Percentiles rank a stretch among this genome's conserved stretches.
Conservation (phyloP, 2,113 vertebrate genomes). For the Grallaria varia region DNA sequence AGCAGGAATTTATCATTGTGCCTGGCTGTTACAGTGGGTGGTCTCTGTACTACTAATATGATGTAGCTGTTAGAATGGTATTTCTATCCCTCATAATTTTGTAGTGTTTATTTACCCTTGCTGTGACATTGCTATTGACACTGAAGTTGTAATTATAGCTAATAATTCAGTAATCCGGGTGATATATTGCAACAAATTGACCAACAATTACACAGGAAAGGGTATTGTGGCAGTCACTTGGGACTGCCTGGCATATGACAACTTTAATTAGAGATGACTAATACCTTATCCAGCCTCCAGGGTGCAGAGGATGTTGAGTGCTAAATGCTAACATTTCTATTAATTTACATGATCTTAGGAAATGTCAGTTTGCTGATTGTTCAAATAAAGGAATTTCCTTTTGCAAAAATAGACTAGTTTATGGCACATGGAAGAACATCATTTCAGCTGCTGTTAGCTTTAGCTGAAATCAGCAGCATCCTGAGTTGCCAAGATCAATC, state of each 20-base stretch:
- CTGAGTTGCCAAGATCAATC: background rate
- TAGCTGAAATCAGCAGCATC: background rate
- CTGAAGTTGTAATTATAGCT: conserved; percentile 53
- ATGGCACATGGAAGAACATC: background rate
- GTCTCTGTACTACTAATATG: background rate
- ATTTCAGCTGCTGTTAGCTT: background rate
- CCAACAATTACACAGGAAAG: background rate
- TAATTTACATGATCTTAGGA: background rate
- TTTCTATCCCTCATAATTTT: conserved; percentile 42
- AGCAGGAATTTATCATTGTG: background rate
- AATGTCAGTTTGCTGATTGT: background rate
- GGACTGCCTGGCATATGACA: conserved; percentile 22
- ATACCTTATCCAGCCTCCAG: conserved; percentile 12
- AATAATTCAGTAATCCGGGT: conserved; percentile 58
- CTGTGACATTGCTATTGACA: conserved; percentile 57
- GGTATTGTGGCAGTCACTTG: background rate
- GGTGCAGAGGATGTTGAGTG: background rate
- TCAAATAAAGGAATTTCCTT: background rate
- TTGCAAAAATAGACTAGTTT: background rate
- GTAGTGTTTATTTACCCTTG: conserved; percentile 65
- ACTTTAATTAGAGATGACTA: conserved; percentile 50
- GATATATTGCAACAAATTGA: conserved; percentile 56
- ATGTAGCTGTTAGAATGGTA: background rate
- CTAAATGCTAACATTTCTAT: conserved; percentile 6
- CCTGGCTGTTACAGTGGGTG: background rate